Evolutionary conservation across 1,140 invertebrate species (phyloP), one percentile per base, ranked within the genome.

Genomic region (Aphelinus atriplicis): DNA sequence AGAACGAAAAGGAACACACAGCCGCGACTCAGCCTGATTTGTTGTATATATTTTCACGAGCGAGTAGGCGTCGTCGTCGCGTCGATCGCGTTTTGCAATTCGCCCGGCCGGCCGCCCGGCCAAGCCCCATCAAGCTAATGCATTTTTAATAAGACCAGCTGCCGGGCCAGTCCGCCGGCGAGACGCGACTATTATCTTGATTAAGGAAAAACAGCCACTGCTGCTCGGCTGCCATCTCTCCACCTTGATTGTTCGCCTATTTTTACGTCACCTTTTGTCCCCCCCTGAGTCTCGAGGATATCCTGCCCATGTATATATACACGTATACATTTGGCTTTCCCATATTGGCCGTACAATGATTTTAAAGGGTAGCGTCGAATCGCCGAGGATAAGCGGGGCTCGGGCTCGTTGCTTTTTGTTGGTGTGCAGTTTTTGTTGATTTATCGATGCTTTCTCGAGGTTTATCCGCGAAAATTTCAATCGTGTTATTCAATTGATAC

Each of bases 131-230:
- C 78, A 79, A 76, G 67, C 77, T 81, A 80, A 80, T 80, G 78
- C 78, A 80, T 81, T 81, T 78, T 78, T 82, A 81, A 82, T 81
- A 72, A 76, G 73, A n/a, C 60, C 55, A 75, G 70, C 66, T 61
- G 70, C 56, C 61, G 72, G 42, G 58, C 61, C 64, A 71, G 73
- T 65, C 53, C 60, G 65, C 60, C 56, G 26, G 10, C 2, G 26
- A 60, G 64, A 57, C 51, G 51, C 58, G 56, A 71, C 78, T 79
- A 81, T 82, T 81, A 82, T 79, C 80, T 76, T 78, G 81, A 82
- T 82, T 81, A 81, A 79, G 78, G 76, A 60, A 78, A 67, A 73
- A 63, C 9, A 60, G 9, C 62, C 9, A 48, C 42, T 51, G 53
- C 60, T 26, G 26, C 26, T 26, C 26, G 26, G 26, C 26, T 26